Evolutionary conservation across 1,140 invertebrate species (phyloP), one percentile per base, ranked within the genome.

Genomic region (Bombus haemorrhoidalis): DNA sequence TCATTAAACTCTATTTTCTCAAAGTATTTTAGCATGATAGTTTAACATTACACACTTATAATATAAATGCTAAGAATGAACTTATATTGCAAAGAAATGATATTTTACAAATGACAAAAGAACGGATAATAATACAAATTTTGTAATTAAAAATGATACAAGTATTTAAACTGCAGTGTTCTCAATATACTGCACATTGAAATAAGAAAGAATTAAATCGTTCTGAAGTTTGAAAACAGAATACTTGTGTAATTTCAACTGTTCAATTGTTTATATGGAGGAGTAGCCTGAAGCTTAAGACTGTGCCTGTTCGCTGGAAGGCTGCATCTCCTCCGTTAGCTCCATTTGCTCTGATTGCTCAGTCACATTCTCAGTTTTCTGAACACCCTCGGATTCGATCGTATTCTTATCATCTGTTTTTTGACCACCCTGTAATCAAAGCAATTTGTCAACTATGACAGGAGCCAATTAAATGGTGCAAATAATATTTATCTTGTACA

Each of bases 281-380:
- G 92, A 94, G 92, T 92, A 93, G 93, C 93, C 93, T 91, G 91
- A 93, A 93, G 93, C 92, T 94, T 93, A 94, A 93, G 93, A 93
- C 93, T 94, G 90, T 93, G 93, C 92, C 91, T 94, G 92, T 94
- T 94, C 89, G 93, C 93, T 94, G 93, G 93, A 92, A 93, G 93
- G 93, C 93, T 92, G 92, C 84, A 87, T 93, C 93, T 94, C 93
- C 93, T 92, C 92, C 75, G 53, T 93, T 90, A 91, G 88, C 88
- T 93, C 93, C 92, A 64, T 93, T 94, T 93, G 92, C 85, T 93
- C 91, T 86, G 91, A 92, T 92, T 91, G 92, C 90, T 94, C 92
- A 91, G 93, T 88, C 80, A 89, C 86, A 91, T 91, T 93, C 82
- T 93, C 93, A 91, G 87, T 94, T 93, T 93, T 93, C 91, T 94